Percentiles rank a stretch among this genome's conserved stretches.
Conservation (phyloP, 2,113 vertebrate species). For the Strix uralensis region DNA sequence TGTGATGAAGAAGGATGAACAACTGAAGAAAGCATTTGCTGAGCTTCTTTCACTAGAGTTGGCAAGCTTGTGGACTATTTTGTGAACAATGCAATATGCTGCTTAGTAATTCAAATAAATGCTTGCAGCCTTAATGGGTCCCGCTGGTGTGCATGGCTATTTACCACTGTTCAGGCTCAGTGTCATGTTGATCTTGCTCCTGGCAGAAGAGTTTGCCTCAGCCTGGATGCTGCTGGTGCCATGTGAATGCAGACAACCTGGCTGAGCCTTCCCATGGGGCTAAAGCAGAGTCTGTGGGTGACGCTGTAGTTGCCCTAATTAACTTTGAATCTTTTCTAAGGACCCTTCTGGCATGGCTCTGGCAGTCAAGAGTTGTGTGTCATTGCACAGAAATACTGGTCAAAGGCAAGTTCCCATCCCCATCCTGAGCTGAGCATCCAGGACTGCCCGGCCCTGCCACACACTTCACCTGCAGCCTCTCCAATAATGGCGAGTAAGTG, state of each 20-base stretch:
- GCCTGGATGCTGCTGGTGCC: background rate
- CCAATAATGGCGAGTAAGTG: accelerated
- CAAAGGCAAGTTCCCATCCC: background rate
- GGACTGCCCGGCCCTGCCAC: background rate
- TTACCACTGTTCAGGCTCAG: background rate
- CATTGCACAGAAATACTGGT: background rate
- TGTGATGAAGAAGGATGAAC: background rate
- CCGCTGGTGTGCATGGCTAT: background rate
- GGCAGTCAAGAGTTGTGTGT: background rate
- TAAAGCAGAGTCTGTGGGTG: background rate
- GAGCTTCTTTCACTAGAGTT: background rate
- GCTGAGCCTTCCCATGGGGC: background rate
- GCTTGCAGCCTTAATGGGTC: background rate
- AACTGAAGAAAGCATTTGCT: background rate
- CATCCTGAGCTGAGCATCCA: background rate
- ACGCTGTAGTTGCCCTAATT: background rate
- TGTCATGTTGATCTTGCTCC: background rate
- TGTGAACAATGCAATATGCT: background rate
- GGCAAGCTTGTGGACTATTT: background rate
- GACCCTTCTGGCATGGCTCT: background rate
- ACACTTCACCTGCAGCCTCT: background rate
- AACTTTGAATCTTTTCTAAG: background rate
- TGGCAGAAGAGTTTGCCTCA: background rate
- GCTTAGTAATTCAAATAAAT: background rate
- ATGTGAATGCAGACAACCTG: background rate